phyloP scores from a whole-genome alignment of 2,797 vertebrate genomes.

The Rousettus madagascariensis region DNA sequence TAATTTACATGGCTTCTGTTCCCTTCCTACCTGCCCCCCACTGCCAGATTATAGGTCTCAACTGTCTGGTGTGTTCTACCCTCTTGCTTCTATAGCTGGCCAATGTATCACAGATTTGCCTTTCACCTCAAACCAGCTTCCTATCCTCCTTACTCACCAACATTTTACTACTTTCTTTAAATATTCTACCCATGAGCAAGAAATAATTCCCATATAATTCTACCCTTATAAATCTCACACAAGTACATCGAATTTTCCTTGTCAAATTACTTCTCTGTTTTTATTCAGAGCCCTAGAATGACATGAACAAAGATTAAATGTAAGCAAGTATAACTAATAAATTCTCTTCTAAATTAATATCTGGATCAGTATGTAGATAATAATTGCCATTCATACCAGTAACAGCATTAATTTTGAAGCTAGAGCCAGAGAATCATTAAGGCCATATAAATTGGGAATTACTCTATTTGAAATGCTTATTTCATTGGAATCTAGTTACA shows the following conservation, averaged over 20 bases:
- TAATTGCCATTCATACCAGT: background rate
- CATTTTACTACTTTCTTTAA: background rate
- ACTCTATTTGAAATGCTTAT: background rate
- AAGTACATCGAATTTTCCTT: background rate
- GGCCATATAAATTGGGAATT: background rate
- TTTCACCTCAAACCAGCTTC: background rate
- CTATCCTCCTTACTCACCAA: background rate
- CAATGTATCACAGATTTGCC: background rate
- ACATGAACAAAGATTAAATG: background rate
- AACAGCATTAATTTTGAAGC: constrained; percentile 31
- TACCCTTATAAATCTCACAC: background rate
- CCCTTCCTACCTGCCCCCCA: background rate
- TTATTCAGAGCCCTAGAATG: background rate
- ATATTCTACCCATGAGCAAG: background rate
- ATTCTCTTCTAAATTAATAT: constrained; percentile 34
- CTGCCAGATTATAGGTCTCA: background rate
- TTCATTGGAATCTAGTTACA: background rate
- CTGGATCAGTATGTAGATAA: background rate
- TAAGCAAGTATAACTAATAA: background rate
- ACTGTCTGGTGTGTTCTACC: background rate
- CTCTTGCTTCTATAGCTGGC: background rate
- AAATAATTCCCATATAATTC: constrained; percentile 2
- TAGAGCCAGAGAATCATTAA: constrained; percentile 14
- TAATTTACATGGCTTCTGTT: background rate
- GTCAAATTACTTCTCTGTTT: constrained; percentile 21